A percentile compares a stretch with the other conserved stretches of the same genome.
Evolutionary conservation across 1,140 invertebrate genomes (phyloP).

Genomic region (Argopecten irradians): DNA sequence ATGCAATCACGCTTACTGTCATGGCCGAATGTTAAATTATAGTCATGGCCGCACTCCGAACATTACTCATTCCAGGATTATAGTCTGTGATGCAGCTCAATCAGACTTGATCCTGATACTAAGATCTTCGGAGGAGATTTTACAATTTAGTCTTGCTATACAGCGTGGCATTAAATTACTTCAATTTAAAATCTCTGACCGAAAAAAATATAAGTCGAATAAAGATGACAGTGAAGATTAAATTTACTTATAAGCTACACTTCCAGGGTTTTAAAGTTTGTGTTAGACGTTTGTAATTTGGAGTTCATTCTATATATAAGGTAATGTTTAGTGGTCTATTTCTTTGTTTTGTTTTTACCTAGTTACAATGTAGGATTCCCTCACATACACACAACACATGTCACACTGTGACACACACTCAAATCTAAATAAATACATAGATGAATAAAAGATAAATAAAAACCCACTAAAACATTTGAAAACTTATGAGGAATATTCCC

Average conservation of each 20-base stretch:
- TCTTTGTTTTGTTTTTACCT: too few relatives aligned
- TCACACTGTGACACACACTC: too few relatives aligned
- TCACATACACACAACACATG: too few relatives aligned
- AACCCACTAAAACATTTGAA: too few relatives aligned
- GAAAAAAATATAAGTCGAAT: neutral
- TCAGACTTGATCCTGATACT: neutral
- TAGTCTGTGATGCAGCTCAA: neutral
- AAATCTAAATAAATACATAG: too few relatives aligned
- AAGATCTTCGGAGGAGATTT: neutral
- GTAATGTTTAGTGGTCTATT: too few relatives aligned
- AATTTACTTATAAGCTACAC: neutral
- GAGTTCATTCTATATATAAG: too few relatives aligned
- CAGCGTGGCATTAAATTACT: neutral
- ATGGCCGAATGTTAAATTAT: neutral
- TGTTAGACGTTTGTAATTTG: too few relatives aligned
- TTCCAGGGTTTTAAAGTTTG: neutral
- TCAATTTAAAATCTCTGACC: neutral
- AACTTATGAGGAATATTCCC: too few relatives aligned
- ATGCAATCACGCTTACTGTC: neutral
- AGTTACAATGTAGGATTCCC: too few relatives aligned
- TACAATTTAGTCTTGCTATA: neutral
- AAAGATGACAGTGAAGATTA: neutral
- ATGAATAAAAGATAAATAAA: too few relatives aligned
- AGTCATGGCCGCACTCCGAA: neutral
- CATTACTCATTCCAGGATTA: neutral